phyloP scores from a whole-genome alignment of 2,113 vertebrate species.

The Rutilus rutilus region DNA sequence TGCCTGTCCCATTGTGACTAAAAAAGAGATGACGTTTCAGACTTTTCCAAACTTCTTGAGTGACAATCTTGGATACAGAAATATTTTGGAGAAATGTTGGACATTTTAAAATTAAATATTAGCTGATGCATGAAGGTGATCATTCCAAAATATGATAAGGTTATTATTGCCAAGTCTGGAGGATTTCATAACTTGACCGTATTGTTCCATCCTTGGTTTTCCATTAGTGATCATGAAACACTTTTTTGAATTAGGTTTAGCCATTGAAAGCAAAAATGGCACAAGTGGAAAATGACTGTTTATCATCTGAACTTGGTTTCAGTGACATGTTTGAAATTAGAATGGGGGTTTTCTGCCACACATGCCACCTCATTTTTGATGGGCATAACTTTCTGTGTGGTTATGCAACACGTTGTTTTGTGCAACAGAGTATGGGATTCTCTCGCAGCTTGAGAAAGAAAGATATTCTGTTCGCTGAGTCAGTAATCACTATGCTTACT shows the following conservation, averaged over 20 bases:
- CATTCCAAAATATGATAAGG: not conserved
- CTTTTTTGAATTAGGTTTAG: not conserved
- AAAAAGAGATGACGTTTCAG: not conserved
- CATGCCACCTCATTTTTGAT: not conserved
- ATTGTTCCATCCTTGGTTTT: not conserved
- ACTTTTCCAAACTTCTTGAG: not conserved
- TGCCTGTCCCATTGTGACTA: no score
- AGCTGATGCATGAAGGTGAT: not conserved
- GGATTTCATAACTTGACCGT: not conserved
- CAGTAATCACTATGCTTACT: not conserved
- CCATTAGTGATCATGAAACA: not conserved
- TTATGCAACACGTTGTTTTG: constrained; percentile 8
- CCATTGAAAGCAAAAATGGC: not conserved
- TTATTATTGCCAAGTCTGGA: not conserved
- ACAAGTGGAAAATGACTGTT: not conserved
- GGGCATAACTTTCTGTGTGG: not conserved
- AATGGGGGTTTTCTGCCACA: not conserved
- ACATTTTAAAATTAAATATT: not conserved
- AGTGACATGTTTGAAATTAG: not conserved
- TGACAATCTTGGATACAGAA: not conserved
- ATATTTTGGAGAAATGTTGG: not conserved
- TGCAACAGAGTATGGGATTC: not conserved
- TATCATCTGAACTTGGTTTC: not conserved
- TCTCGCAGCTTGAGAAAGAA: not conserved
- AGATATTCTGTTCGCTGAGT: not conserved